These are phyloP conservation scores for Holcopasites calliopsidis DNA, from an alignment of 1,140 invertebrate species.

Conservation along the genomic window DNA sequence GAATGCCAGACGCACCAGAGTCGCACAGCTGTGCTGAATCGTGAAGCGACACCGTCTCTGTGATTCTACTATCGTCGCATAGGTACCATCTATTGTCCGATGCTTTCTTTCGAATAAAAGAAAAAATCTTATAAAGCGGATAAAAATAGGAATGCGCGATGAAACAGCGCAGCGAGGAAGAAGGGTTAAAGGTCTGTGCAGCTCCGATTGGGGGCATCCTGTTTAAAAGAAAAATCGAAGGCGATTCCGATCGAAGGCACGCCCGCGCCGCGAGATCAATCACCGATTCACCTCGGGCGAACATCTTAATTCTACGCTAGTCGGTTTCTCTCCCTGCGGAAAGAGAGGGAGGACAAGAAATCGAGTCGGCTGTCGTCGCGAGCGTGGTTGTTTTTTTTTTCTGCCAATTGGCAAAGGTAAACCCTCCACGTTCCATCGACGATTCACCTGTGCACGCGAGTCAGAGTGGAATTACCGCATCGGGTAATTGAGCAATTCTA, in stretches of 20 bases:
- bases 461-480: constrained; percentile 40
- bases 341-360: constrained; percentile 12
- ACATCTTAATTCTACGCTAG: constrained; percentile 45
- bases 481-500: constrained; percentile 67
- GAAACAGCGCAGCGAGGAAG: background rate
- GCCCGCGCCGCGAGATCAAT: background rate
- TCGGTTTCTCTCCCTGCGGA: background rate
- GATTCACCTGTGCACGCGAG: constrained; percentile 49
- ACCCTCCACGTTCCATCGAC: constrained; percentile 57
- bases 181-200: background rate
- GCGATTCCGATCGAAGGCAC: background rate
- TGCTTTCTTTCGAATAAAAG: background rate
- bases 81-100: too few relatives aligned
- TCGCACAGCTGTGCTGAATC: constrained; percentile 1
- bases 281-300: background rate
- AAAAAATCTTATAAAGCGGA: background rate
- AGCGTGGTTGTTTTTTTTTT: constrained; percentile 51
- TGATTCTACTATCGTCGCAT: constrained; percentile 1
- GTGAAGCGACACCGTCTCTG: background rate
- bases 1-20: constrained; percentile 18
- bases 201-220: background rate
- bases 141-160: background rate
- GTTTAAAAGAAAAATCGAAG: background rate
- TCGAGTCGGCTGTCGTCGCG: constrained; percentile 46
- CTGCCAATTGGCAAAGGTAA: constrained; percentile 64